Conservation (phyloP, 2,113 vertebrate genomes). For the Aix galericulata region DNA sequence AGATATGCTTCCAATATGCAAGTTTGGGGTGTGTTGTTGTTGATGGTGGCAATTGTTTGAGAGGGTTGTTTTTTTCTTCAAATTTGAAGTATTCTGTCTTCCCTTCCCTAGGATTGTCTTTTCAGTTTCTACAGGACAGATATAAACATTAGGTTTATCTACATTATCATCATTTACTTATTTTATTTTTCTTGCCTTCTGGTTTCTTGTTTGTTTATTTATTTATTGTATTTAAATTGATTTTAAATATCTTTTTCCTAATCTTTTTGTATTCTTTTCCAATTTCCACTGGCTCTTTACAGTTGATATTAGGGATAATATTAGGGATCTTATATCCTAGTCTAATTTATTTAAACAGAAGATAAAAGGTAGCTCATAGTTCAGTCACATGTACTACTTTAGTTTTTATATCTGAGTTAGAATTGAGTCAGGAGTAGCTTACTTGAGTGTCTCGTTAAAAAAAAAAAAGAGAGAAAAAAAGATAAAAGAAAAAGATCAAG, state of each 20-base stretch:
- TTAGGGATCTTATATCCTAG: neutral
- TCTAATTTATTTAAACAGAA: neutral
- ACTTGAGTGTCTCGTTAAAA: neutral
- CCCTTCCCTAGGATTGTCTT: neutral
- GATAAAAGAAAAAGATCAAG: neutral
- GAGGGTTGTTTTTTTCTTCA: neutral
- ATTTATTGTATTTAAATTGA: neutral
- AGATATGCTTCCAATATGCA: neutral
- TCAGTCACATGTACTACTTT: neutral
- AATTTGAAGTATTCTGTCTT: neutral
- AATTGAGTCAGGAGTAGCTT: neutral
- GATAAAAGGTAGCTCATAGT: neutral
- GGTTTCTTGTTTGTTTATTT: neutral
- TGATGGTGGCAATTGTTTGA: too few species aligned
- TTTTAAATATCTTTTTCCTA: neutral
- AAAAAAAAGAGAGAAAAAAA: neutral
- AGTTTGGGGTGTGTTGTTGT: neutral
- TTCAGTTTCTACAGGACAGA: neutral
- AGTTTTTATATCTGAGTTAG: neutral
- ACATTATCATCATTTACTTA: neutral
- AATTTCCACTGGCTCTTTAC: neutral
- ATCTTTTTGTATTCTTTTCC: neutral
- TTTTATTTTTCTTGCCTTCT: neutral
- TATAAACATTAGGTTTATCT: neutral
- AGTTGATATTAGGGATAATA: neutral